Base-by-base conservation (phyloP, 2,888 invertebrate genomes). In the Monochamus alternatus region DNA sequence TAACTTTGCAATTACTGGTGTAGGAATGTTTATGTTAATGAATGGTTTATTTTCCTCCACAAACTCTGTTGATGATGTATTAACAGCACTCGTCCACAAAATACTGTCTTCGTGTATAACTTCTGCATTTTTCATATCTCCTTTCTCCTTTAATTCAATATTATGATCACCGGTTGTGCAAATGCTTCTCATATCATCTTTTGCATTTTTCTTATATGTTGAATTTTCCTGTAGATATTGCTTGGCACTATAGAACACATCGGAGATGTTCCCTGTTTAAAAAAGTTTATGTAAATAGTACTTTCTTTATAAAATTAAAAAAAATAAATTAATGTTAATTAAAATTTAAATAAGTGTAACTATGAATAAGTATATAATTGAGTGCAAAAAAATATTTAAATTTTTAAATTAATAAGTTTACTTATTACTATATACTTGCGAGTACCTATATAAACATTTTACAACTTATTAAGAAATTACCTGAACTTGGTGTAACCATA, bases 81-180 rank as follows among this genome's bases (percentile, higher is more conserved):
- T 77, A 2, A 73, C 66, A 58, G 80, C 78, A 64, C 78, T 80
- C 30, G 75, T 74, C 78, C 78, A 80, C 14, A 77, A 9, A 9
- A 73, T 73, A 59, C 74, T 69, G 30, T 76, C 71, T 65, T 75
- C 75, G 30, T 72, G 68, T 12, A 58, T 58, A 59, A 51, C 68
- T 63, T 47, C 30, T 44, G 10, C 22, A 65, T 71, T 58, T 55
- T 52, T 44, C 0, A 22, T 12, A 71, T 63, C 44, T 64, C 55
- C 52, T 51, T 14, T 30, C 3, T 60, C 58, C 3, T 75, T 51
- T 30, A 22, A n/a, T 55, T 55, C 3, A n/a, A n/a, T 14, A 14
- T 47, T 10, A 7, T 8, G 5, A 1, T 47, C 9, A 9, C 12
- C 3, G 9, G 5, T 9, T 2, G 9, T 55, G 55, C 4, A 55